phyloP scores from a whole-genome alignment of 2,797 vertebrate genomes.

The Sebastes alutus region DNA sequence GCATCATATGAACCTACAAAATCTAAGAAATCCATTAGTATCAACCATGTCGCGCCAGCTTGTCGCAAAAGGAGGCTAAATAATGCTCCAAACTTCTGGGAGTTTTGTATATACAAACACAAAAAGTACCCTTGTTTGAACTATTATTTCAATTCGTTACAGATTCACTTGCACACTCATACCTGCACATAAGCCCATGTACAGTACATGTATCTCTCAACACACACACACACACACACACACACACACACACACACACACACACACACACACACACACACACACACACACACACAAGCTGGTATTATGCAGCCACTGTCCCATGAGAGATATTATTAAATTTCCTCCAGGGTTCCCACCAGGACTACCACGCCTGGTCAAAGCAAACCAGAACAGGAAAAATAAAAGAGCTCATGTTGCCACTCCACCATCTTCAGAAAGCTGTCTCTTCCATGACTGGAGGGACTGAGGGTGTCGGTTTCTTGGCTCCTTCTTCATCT shows the following conservation, averaged over 20 bases:
- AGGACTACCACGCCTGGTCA: constrained; percentile 49
- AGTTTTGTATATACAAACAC: too few relatives aligned
- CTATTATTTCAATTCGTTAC: background rate
- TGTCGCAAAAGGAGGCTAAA: too few relatives aligned
- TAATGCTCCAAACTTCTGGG: too few relatives aligned
- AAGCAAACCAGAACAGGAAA: constrained; percentile 52
- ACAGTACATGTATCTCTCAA: background rate
- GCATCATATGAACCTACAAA: too few relatives aligned
- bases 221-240: background rate
- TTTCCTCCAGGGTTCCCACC: constrained; percentile 62
- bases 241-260: background rate
- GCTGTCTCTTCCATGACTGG: constrained; percentile 61
- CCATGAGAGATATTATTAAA: constrained; percentile 57
- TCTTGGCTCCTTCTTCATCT: constrained; percentile 65
- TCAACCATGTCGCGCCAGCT: fast-evolving
- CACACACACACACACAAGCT: constrained; percentile 3
- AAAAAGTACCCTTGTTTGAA: background rate
- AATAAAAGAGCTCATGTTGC: constrained; percentile 63
- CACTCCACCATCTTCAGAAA: constrained; percentile 62
- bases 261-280: background rate
- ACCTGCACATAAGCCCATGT: background rate
- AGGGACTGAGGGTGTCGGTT: constrained; percentile 69
- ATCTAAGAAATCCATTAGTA: too few relatives aligned
- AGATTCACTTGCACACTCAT: background rate
- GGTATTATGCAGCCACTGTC: constrained; percentile 36